Evolutionary conservation across 2,888 invertebrate genomes (phyloP), one percentile per base, ranked within the genome.

Genomic region (Pyrrhosoma nymphula): DNA sequence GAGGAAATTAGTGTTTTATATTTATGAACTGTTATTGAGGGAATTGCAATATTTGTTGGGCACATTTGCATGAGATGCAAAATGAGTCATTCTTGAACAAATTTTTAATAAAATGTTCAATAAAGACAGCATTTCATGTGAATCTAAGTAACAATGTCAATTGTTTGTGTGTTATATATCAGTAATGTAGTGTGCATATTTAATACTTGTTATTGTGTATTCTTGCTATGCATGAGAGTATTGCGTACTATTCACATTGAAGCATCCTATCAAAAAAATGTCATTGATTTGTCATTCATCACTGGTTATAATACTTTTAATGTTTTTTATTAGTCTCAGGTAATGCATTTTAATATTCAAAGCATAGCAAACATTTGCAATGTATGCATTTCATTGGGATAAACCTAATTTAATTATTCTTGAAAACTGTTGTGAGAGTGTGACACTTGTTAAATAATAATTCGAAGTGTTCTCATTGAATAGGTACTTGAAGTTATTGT

Each of bases 101-200:
- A 4, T 63, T 89, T 89, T 55, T 56, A 89, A 56, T 56, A n/a
- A 89, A 89, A 56, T 89, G 56, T 89, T 55, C 89, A 55, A 88
- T 35, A 55, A 75, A 93, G 12, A 69, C 47, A 35, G n/a, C 69
- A 75, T 47, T 93, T 55, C 47, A 75, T 47, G 69, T 63, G 69
- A 75, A 89, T 55, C 55, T 47, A 93, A 93, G 39, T 39, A 47
- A 93, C n/a, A 26, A 93, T 93, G 47, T 69, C 26, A 60, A 60
- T 93, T 93, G 93, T 93, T 93, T 93, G 56, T 56, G 93, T 93
- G 93, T 93, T 93, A 63, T 93, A 93, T n/a, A 93, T 69, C n/a
- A 35, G n/a, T 93, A 69, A 63, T 93, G 93, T 93, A 69, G 93
- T 63, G 39, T 63, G 93, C 47, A 93, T 89, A 69, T 75, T 93